phyloP scores from a whole-genome alignment of 2,113 vertebrate genomes.

The Silurus asotus region DNA sequence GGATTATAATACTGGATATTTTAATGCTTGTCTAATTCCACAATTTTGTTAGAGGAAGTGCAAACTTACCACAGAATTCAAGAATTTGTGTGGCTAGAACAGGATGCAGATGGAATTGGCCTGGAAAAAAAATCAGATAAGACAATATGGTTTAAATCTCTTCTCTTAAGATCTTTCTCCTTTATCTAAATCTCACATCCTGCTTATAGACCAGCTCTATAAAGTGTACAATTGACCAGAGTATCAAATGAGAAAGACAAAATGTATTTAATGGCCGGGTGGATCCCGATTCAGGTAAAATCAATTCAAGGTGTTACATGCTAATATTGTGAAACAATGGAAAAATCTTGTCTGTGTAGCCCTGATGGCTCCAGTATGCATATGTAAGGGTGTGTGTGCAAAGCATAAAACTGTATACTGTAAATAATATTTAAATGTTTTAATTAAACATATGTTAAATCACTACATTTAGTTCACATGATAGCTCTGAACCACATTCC shows the following conservation, averaged over 20 bases:
- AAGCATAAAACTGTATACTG: background rate
- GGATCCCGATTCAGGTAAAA: background rate
- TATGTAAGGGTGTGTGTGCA: background rate
- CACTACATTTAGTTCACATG: background rate
- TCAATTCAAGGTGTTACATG: background rate
- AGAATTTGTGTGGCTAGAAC: background rate
- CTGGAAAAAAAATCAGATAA: background rate
- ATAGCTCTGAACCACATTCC: background rate
- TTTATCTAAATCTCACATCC: background rate
- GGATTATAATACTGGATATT: background rate
- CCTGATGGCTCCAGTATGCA: background rate
- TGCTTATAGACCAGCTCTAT: background rate
- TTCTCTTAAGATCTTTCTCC: background rate
- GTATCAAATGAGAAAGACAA: background rate
- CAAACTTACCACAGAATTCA: background rate
- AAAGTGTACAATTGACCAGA: background rate
- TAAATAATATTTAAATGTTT: background rate
- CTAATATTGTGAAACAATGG: background rate
- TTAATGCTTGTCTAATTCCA: background rate
- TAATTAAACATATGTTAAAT: background rate
- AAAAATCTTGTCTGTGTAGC: background rate
- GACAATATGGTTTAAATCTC: background rate
- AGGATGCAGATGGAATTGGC: background rate
- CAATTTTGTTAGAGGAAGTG: background rate
- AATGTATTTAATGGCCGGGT: background rate